phyloP scores from a whole-genome alignment of 2,797 vertebrate genomes.

The Oryzias sinensis region DNA sequence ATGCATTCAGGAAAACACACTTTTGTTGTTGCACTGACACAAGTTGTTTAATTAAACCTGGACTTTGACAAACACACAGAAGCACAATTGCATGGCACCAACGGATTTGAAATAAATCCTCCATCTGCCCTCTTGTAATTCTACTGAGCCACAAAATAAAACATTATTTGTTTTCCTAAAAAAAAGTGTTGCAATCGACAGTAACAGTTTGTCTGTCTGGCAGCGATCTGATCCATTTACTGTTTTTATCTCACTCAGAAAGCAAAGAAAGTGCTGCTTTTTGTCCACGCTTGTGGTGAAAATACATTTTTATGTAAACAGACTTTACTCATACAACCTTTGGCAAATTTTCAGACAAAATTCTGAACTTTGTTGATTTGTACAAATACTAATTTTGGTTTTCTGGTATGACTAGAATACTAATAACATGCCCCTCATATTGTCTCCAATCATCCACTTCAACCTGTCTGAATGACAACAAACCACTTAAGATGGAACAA shows the following conservation, averaged over 20 bases:
- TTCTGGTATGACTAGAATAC: too few relatives aligned
- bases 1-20: constrained; percentile 11
- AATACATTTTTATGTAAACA: neutral
- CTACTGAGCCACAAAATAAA: constrained; percentile 3
- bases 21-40: neutral
- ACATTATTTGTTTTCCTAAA: constrained; percentile 1
- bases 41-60: constrained; percentile 6
- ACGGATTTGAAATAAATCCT: constrained; percentile 4
- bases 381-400: too few relatives aligned
- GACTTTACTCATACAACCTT: neutral
- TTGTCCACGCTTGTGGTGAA: neutral
- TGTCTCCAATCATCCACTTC: neutral
- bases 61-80: neutral
- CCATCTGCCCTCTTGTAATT: neutral
- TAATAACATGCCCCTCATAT: too few relatives aligned
- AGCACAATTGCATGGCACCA: neutral
- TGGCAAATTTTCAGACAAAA: neutral
- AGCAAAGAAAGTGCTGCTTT: neutral
- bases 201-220: neutral
- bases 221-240: constrained; percentile 2
- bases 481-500: constrained; percentile 19
- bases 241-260: neutral
- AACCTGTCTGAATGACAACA: constrained; percentile 29
- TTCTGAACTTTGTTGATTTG: neutral
- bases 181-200: constrained; percentile 1